Percentiles rank a stretch among this genome's conserved stretches.
Evolutionary conservation across 2,888 invertebrate species (phyloP).

Genomic region (Ischnura elegans): DNA sequence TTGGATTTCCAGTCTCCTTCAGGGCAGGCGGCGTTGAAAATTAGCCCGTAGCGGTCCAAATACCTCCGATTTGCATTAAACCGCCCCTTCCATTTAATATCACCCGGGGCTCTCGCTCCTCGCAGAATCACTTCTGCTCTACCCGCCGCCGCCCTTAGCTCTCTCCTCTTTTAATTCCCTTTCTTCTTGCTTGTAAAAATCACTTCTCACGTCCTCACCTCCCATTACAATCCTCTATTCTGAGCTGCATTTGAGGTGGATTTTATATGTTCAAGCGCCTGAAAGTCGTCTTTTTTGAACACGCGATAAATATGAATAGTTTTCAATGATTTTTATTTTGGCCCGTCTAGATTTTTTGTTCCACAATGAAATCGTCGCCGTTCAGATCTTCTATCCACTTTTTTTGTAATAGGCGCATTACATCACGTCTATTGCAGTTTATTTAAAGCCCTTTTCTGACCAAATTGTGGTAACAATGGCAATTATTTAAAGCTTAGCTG

Average conservation of each 20-base stretch:
- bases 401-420: no score
- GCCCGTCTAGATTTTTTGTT: no score
- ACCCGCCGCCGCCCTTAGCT: not conserved
- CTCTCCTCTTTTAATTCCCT: not conserved
- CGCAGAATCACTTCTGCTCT: not conserved
- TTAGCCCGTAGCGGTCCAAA: slow-evolving; percentile 38
- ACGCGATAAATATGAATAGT: no score
- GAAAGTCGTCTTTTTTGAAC: no score
- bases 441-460: no score
- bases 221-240: not conserved
- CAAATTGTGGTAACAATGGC: no score
- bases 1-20: slow-evolving; percentile 34
- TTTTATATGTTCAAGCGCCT: not conserved
- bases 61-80: slow-evolving; percentile 46
- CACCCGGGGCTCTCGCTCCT: not conserved
- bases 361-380: no score
- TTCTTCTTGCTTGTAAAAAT: not conserved
- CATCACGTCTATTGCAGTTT: no score
- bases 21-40: slow-evolving; percentile 55
- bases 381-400: not conserved
- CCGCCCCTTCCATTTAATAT: not conserved
- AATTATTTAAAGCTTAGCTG: no score
- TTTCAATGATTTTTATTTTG: no score
- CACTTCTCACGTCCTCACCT: slow-evolving; percentile 23
- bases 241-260: not conserved